These are phyloP conservation scores for Paraescarpia echinospica DNA, from an alignment of 1,140 invertebrate species.

Conservation along the genomic window DNA sequence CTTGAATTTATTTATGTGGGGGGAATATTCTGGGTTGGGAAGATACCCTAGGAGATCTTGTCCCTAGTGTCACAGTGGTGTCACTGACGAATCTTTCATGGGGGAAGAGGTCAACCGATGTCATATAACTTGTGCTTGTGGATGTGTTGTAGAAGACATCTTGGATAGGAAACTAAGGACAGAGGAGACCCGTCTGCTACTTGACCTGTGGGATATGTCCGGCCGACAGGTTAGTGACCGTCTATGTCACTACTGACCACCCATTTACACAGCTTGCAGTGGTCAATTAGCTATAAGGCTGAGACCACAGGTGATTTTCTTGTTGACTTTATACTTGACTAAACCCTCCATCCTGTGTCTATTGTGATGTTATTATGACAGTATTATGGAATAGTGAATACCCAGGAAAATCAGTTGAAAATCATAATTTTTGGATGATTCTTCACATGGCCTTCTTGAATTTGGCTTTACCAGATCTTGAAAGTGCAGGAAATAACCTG, in stretches of 20 bases:
- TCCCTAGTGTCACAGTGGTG: too few species aligned
- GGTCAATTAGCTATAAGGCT: background rate
- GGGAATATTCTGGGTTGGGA: too few species aligned
- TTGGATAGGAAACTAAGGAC: background rate
- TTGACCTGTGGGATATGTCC: constrained; percentile 15
- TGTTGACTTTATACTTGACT: background rate
- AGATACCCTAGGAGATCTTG: too few species aligned
- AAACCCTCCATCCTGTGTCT: background rate
- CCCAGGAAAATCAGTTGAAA: too few species aligned
- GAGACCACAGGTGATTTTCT: background rate
- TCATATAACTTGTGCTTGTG: too few species aligned
- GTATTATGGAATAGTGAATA: too few species aligned
- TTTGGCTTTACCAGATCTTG: background rate
- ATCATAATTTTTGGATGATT: too few species aligned
- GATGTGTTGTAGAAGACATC: background rate
- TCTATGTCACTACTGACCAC: background rate
- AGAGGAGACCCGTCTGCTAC: constrained; percentile 1
- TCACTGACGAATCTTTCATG: too few species aligned
- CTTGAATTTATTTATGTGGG: too few species aligned
- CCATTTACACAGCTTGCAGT: background rate
- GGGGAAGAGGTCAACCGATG: too few species aligned
- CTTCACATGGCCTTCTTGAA: too few species aligned
- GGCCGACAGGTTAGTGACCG: background rate
- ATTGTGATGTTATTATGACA: too few species aligned
- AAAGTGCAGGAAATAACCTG: background rate